phyloP scores from a whole-genome alignment of 2,113 vertebrate species.

The Daphoenositta chrysoptera region DNA sequence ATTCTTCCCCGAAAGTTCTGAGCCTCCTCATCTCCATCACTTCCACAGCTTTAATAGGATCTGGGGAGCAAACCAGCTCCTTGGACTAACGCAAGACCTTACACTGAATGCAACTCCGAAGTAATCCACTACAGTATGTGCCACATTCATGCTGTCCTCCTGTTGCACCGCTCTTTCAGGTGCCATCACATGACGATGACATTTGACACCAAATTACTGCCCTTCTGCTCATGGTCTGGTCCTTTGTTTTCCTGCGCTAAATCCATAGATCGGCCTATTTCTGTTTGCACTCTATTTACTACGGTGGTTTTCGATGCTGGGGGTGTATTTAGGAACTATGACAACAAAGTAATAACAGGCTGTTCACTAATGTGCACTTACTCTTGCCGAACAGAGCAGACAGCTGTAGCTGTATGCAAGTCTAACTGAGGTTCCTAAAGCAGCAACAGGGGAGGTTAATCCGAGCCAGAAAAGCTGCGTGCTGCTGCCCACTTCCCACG shows the following conservation, averaged over 20 bases:
- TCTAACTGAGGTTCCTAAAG: not conserved
- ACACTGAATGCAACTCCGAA: not conserved
- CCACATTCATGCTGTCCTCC: not conserved
- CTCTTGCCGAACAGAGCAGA: not conserved
- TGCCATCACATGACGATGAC: not conserved
- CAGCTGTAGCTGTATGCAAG: not conserved
- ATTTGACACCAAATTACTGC: not conserved
- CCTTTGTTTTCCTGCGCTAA: not conserved
- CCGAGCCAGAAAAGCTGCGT: not conserved
- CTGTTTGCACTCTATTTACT: not conserved
- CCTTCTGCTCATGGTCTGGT: not conserved
- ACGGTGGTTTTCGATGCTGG: accelerated
- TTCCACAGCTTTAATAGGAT: not conserved
- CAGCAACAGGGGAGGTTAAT: not conserved
- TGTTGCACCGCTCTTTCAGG: not conserved
- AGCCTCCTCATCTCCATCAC: not conserved
- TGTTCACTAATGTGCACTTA: not conserved
- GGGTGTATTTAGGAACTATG: not conserved
- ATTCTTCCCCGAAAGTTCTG: not conserved
- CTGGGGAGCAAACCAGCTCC: not conserved
- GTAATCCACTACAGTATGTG: not conserved
- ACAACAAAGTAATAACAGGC: not conserved
- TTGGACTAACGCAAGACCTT: not conserved
- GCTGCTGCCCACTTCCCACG: not conserved
- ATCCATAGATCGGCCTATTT: not conserved